phyloP scores from a whole-genome alignment of 2,888 invertebrate species.

The Callimorpha dominula region DNA sequence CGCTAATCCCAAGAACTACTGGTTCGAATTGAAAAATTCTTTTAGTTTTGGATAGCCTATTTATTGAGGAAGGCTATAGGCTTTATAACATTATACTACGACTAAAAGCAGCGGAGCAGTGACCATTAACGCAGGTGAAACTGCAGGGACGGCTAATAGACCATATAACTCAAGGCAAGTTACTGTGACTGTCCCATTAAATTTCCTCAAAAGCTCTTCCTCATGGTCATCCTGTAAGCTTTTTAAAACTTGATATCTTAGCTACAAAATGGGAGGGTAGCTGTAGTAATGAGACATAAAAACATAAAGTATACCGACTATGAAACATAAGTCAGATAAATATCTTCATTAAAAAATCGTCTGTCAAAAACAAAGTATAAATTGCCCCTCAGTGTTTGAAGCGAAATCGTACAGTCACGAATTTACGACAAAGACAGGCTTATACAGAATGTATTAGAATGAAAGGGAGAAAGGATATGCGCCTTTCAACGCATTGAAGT shows the following conservation, averaged over 20 bases:
- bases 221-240: not conserved
- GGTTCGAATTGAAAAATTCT: no score
- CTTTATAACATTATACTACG: no score
- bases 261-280: not conserved
- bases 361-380: slow-evolving; percentile 63
- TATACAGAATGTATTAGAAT: slow-evolving; percentile 29
- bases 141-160: no score
- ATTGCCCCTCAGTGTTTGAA: slow-evolving; percentile 61
- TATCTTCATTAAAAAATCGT: slow-evolving; percentile 63
- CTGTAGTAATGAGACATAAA: not conserved
- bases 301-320: slow-evolving; percentile 12
- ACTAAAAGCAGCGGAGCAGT: no score
- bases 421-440: slow-evolving; percentile 59
- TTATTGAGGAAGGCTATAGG: no score
- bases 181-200: not conserved
- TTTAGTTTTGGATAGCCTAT: no score
- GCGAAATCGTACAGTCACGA: slow-evolving; percentile 79
- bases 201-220: not conserved
- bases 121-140: no score
- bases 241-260: not conserved
- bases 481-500: slow-evolving; percentile 60
- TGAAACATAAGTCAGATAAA: slow-evolving; percentile 45
- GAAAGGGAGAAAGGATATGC: slow-evolving; percentile 46
- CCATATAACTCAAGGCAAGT: not conserved
- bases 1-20: no score